Conservation (phyloP, 2,113 vertebrate genomes). For the Cephalopholis sonnerati region DNA sequence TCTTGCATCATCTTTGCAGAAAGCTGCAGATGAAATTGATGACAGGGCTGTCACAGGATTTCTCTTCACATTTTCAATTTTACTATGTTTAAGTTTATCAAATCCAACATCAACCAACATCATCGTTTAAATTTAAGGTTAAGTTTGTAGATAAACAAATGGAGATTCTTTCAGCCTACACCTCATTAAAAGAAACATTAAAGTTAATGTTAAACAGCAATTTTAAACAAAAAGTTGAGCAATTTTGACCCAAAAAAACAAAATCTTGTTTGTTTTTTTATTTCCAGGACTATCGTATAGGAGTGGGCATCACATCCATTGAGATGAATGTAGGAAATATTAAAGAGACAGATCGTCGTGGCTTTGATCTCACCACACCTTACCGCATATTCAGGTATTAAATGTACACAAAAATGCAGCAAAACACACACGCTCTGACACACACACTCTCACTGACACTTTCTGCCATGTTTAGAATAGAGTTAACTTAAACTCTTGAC, state of each 20-base stretch:
- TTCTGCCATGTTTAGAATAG: background rate
- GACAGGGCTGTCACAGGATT: background rate
- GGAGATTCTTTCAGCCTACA: background rate
- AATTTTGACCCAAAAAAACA: background rate
- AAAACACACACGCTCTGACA: no score
- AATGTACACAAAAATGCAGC: conserved; percentile 12
- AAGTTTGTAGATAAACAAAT: background rate
- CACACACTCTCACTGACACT: background rate
- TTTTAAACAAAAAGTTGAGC: background rate
- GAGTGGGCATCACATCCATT: conserved; percentile 93
- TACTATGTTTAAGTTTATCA: background rate
- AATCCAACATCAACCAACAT: background rate
- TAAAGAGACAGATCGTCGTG: conserved; percentile 89
- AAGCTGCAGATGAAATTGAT: background rate
- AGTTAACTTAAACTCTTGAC: background rate
- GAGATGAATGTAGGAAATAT: conserved; percentile 96
- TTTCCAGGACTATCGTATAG: conserved; percentile 89
- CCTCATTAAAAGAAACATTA: background rate
- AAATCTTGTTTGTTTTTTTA: conserved; percentile 1
- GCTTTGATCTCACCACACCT: conserved; percentile 95
- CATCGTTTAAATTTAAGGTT: background rate
- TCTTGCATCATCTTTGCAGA: background rate
- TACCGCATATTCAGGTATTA: conserved; percentile 93
- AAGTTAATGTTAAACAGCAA: background rate
- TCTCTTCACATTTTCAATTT: background rate